These are phyloP conservation scores for Dichetophora obliterata DNA, from an alignment of 2,888 invertebrate genomes.

Conservation along the genomic window DNA sequence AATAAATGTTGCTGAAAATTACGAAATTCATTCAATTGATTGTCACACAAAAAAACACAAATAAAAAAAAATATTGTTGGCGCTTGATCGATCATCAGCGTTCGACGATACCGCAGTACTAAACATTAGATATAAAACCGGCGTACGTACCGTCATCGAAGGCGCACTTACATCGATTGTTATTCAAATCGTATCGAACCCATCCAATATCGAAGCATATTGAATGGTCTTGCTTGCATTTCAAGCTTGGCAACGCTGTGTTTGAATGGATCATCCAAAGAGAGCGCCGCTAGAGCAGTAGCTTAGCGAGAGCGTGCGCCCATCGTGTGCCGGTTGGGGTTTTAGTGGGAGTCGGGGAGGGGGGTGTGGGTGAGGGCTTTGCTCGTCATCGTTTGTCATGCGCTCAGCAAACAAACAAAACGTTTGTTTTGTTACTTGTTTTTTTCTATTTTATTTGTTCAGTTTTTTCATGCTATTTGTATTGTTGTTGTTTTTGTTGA, in stretches of 20 bases:
- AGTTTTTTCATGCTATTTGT: background rate
- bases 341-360: too few species aligned
- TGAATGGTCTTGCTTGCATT: conserved; percentile 41
- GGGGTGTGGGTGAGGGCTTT: too few species aligned
- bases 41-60: background rate
- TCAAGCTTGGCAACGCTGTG: conserved; percentile 51
- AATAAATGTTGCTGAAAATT: background rate
- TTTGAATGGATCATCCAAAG: conserved; percentile 28
- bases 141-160: conserved; percentile 35
- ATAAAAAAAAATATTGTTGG: background rate
- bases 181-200: conserved; percentile 52
- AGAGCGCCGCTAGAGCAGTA: background rate
- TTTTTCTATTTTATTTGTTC: background rate
- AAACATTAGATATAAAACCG: background rate
- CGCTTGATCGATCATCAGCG: background rate
- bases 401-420: conserved; percentile 15
- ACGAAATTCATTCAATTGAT: conserved; percentile 10
- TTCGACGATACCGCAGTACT: background rate
- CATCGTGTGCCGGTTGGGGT: conserved; percentile 13
- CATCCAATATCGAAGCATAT: conserved; percentile 49
- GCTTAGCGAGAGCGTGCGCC: conserved; percentile 47
- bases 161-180: conserved; percentile 54
- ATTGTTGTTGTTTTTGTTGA: conserved; percentile 16
- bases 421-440: conserved; percentile 8
- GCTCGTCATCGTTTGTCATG: conserved; percentile 30